Conservation (phyloP, 2,797 vertebrate species). For the Gallinago solitaria region DNA sequence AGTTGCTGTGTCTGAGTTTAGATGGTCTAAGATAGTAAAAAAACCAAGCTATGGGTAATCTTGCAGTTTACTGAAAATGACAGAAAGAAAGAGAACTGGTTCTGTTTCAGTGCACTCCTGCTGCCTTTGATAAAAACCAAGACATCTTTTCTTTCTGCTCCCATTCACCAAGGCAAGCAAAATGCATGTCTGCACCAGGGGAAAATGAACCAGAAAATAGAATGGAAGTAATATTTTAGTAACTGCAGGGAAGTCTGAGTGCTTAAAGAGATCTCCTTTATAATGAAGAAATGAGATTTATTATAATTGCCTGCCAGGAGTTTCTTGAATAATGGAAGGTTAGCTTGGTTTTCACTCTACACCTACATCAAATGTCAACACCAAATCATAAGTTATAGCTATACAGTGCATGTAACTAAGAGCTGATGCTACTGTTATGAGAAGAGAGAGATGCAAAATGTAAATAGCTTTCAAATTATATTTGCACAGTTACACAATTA, state of each 20-base stretch:
- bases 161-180: background rate
- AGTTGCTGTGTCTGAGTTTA: background rate
- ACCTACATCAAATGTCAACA: constrained; percentile 48
- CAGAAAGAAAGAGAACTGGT: background rate
- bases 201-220: constrained; percentile 49
- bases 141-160: background rate
- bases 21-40: background rate
- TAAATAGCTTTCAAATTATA: constrained; percentile 48
- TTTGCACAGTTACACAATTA: constrained; percentile 19
- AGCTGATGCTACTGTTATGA: constrained; percentile 23
- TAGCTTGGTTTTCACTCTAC: constrained; percentile 25
- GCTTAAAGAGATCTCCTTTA: constrained; percentile 21
- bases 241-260: constrained; percentile 30
- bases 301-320: constrained; percentile 15
- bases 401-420: background rate
- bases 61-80: background rate
- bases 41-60: background rate
- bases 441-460: constrained; percentile 18
- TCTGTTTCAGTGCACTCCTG: background rate
- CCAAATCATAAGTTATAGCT: constrained; percentile 20
- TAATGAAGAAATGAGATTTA: constrained; percentile 46
- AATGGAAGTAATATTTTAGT: constrained; percentile 58
- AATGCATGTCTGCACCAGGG: background rate
- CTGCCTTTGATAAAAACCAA: background rate
- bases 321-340: constrained; percentile 23